A percentile compares a stretch with the other conserved stretches of the same genome.
Evolutionary conservation across 2,888 invertebrate genomes (phyloP).

Genomic region (Phyto melanocephala): DNA sequence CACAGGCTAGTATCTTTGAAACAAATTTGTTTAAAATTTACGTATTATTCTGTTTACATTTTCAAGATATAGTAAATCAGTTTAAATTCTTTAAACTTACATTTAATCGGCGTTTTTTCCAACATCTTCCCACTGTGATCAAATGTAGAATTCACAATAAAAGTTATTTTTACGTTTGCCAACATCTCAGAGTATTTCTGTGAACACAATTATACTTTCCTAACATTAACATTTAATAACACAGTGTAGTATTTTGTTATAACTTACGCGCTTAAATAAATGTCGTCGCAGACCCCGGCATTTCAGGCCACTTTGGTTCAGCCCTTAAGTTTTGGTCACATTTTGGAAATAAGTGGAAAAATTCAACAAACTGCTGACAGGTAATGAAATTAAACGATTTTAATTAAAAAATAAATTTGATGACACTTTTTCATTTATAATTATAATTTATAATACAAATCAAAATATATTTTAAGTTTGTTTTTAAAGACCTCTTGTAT

Average conservation of each 20-base stretch:
- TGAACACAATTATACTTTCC: background rate
- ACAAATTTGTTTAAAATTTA: too few relatives aligned
- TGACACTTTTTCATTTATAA: too few relatives aligned
- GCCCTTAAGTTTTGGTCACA: constrained; percentile 52
- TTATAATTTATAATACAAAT: too few relatives aligned
- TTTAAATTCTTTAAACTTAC: too few relatives aligned
- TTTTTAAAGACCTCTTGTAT: too few relatives aligned
- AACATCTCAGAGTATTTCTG: background rate
- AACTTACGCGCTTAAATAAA: background rate
- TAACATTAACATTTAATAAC: background rate
- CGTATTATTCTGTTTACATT: too few relatives aligned
- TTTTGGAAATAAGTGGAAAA: constrained; percentile 54
- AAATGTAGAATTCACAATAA: background rate
- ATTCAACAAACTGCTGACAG: constrained; percentile 32
- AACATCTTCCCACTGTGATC: constrained; percentile 13
- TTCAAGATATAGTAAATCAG: too few relatives aligned
- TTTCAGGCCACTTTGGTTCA: constrained; percentile 38
- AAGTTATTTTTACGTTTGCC: background rate
- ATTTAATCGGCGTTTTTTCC: too few relatives aligned
- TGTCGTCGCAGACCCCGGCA: background rate
- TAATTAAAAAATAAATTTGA: too few relatives aligned
- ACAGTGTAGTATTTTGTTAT: background rate
- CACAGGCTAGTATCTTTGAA: too few relatives aligned
- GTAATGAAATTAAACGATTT: too few relatives aligned
- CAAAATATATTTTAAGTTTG: too few relatives aligned